Conservation (phyloP, 1,140 invertebrate species). For the Brachionus plicatilis region DNA sequence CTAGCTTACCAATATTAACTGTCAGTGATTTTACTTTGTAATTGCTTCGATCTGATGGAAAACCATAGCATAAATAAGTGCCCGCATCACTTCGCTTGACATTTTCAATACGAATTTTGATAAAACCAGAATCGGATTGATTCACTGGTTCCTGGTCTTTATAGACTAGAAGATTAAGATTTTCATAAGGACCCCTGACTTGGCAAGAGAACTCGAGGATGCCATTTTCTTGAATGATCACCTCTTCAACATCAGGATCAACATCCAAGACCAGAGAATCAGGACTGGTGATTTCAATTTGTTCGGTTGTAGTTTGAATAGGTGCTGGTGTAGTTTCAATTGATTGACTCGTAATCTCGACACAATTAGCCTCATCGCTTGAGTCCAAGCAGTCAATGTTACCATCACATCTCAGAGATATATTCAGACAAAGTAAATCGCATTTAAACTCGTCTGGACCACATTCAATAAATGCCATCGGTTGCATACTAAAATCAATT, state of each 20-base stretch:
- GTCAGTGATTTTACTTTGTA: neutral
- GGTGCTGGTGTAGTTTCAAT: neutral
- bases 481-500: neutral
- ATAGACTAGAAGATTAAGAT: neutral
- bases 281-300: neutral
- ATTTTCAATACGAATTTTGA: conserved; percentile 9
- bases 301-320: neutral
- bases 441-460: neutral
- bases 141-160: conserved; percentile 5
- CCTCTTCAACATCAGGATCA: neutral
- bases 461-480: neutral
- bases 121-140: conserved; percentile 4
- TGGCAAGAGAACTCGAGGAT: neutral
- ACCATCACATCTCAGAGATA: neutral
- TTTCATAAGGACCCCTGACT: neutral
- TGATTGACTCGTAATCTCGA: neutral
- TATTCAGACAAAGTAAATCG: neutral
- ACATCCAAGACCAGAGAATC: neutral
- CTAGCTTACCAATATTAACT: neutral
- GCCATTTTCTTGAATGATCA: neutral
- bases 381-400: neutral
- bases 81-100: neutral
- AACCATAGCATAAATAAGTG: conserved; percentile 16
- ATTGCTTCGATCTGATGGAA: conserved; percentile 1
- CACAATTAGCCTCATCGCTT: conserved; percentile 14